Base-by-base conservation (phyloP, 92 coral and sea anemone genomes). In the Anthopleura xanthogrammica region DNA sequence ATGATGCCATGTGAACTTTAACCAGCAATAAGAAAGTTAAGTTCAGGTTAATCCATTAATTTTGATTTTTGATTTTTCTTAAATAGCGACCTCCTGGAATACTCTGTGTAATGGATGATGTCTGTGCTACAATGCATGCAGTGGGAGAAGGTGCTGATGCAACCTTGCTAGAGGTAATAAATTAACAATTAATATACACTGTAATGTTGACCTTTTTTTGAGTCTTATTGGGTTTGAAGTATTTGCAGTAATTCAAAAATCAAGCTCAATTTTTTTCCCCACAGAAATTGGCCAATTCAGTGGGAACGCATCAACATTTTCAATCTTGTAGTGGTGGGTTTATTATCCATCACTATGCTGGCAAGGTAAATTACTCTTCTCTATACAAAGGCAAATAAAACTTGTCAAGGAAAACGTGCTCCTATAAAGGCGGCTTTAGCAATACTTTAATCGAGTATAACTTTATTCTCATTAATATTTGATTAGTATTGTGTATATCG, bases 71-170 rank as follows among this genome's bases (percentile, higher is more conserved):
- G 36, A 29, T 29, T 29, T 29, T 29, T 0, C 10, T 54, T 54
- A 54, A 54, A 36, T 72, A 96, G 99, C 92, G 94, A 78, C 99
- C 99, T 1, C 99, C 99, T 23, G 99, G 99, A 55, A 77, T 96
- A 13, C 92, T 96, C 95, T 96, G 99, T 90, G 97, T 94, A n/a
- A 71, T 94, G 77, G 99, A 96, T 83, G 99, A 96, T 82, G 95
- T 96, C 4, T 96, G 99, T 89, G 99, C 99, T 16, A 96, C 99
- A 8, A 92, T 96, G 99, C 99, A 96, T 77, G 99, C 99, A 24
- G 98, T 94, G 41, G 96, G 98, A 36, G 99, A 96, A 83, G 99
- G 99, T 29, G 99, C 99, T 77, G 99, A 96, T 85, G 87, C 93
- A 79, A 96, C 96, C 70, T 82, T 96, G 46, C 86, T 96, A 24